Conservation (phyloP, 2,113 vertebrate genomes). For the Hydrochoerus hydrochaeris region DNA sequence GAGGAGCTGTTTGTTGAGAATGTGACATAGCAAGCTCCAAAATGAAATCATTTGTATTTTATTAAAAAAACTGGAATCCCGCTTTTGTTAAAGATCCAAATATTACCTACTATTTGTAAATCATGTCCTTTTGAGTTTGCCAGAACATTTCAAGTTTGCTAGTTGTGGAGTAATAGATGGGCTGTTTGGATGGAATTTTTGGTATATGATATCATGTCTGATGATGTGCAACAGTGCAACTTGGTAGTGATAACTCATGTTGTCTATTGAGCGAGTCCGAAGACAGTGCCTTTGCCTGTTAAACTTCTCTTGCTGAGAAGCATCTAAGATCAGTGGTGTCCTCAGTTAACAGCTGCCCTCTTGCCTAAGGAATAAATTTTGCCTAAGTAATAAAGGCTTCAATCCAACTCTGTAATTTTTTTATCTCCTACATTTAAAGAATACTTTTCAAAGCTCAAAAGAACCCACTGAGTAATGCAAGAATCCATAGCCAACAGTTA, state of each 20-base stretch:
- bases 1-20: slow-evolving; percentile 76
- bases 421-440: slow-evolving; percentile 39
- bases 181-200: slow-evolving; percentile 88
- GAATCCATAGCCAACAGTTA: neutral
- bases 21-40: slow-evolving; percentile 77
- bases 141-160: slow-evolving; percentile 84
- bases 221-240: slow-evolving; percentile 82
- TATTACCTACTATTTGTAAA: slow-evolving; percentile 91
- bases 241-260: slow-evolving; percentile 58
- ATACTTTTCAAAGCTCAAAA: slow-evolving; percentile 23
- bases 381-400: neutral
- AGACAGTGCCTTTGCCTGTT: neutral
- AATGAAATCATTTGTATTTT: slow-evolving; percentile 86
- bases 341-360: neutral
- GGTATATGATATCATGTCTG: slow-evolving; percentile 88
- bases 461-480: neutral
- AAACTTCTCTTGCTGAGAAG: neutral
- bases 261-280: slow-evolving; percentile 71
- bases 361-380: neutral
- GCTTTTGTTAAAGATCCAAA: slow-evolving; percentile 84
- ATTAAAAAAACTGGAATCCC: slow-evolving; percentile 79
- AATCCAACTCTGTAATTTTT: neutral
- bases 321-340: neutral
- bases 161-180: slow-evolving; percentile 86
- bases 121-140: slow-evolving; percentile 84